Percentiles rank a stretch among this genome's conserved stretches.
phyloP scores from a whole-genome alignment of 2,113 vertebrate genomes.

The Spea multiplicata region DNA sequence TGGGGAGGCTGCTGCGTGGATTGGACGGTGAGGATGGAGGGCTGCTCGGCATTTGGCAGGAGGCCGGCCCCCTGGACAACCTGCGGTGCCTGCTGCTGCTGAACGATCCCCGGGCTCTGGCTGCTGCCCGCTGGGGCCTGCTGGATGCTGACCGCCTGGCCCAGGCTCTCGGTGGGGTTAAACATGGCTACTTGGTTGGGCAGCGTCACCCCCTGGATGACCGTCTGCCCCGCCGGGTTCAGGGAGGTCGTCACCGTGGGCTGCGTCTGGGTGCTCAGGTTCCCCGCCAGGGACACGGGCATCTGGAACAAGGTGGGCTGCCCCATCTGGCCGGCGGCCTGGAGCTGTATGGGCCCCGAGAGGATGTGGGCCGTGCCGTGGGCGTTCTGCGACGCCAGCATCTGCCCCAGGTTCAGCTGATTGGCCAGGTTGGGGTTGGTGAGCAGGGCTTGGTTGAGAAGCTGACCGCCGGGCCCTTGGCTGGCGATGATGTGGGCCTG shows the following conservation, averaged over 20 bases:
- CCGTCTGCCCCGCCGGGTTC: constrained; percentile 68
- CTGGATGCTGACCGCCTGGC: constrained; percentile 77
- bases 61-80: constrained; percentile 54
- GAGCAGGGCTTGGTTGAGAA: constrained; percentile 80
- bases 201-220: constrained; percentile 85
- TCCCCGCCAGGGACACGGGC: constrained; percentile 76
- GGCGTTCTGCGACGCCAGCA: constrained; percentile 81
- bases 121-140: constrained; percentile 61
- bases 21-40: constrained; percentile 74
- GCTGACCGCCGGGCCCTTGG: constrained; percentile 78
- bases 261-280: constrained; percentile 74
- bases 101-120: constrained; percentile 55
- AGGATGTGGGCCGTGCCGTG: constrained; percentile 86
- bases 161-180: constrained; percentile 72
- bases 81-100: constrained; percentile 57
- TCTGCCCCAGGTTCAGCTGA: constrained; percentile 80
- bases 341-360: constrained; percentile 83
- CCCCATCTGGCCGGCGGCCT: constrained; percentile 77
- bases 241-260: constrained; percentile 37
- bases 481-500: constrained; percentile 79
- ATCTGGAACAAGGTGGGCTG: constrained; percentile 88
- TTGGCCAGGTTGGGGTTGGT: constrained; percentile 79
- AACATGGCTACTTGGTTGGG: constrained; percentile 87
- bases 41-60: constrained; percentile 61
- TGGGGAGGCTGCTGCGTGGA: constrained; percentile 57